phyloP scores from a whole-genome alignment of 2,797 vertebrate species.

The Neoniphon sammara region DNA sequence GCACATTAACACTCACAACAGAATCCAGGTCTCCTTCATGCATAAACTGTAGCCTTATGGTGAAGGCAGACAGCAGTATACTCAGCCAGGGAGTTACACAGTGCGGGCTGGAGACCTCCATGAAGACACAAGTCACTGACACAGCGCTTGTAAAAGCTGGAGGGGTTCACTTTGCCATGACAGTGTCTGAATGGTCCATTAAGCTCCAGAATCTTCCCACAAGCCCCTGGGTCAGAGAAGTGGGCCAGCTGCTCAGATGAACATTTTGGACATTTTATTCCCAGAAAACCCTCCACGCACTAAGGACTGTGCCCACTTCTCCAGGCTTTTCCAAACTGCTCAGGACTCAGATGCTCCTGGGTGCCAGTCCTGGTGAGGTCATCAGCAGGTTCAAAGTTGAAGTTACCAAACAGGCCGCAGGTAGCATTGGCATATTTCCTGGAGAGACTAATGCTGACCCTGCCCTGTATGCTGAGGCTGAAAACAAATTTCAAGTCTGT shows the following conservation, averaged over 20 bases:
- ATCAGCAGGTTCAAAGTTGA: slow-evolving; percentile 70
- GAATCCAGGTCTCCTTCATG: slow-evolving; percentile 69
- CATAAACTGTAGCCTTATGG: slow-evolving; percentile 51
- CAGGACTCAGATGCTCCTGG: slow-evolving; percentile 26
- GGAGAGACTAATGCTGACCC: slow-evolving; percentile 67
- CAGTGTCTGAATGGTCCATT: slow-evolving; percentile 77
- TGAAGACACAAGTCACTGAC: slow-evolving; percentile 75
- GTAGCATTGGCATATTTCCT: slow-evolving; percentile 69
- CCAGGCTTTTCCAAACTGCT: slow-evolving; percentile 71
- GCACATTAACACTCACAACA: slow-evolving; percentile 71
- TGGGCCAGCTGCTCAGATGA: slow-evolving; percentile 52
- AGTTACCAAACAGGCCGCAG: slow-evolving; percentile 78
- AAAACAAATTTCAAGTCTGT: slow-evolving; percentile 63
- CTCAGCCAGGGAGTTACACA: slow-evolving; percentile 69
- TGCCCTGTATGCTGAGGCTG: slow-evolving; percentile 63
- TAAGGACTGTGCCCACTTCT: slow-evolving; percentile 62
- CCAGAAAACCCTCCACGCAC: slow-evolving; percentile 68
- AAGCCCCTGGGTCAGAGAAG: slow-evolving; percentile 57
- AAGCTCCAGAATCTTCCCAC: slow-evolving; percentile 64
- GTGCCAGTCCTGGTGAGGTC: slow-evolving; percentile 64
- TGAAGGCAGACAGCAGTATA: slow-evolving; percentile 69
- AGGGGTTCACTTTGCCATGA: slow-evolving; percentile 66
- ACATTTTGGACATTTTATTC: slow-evolving; percentile 67
- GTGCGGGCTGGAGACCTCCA: slow-evolving; percentile 53
- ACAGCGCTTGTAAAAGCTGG: slow-evolving; percentile 68